Base-by-base conservation (phyloP, 2,888 invertebrate genomes). In the Euphydryas editha region DNA sequence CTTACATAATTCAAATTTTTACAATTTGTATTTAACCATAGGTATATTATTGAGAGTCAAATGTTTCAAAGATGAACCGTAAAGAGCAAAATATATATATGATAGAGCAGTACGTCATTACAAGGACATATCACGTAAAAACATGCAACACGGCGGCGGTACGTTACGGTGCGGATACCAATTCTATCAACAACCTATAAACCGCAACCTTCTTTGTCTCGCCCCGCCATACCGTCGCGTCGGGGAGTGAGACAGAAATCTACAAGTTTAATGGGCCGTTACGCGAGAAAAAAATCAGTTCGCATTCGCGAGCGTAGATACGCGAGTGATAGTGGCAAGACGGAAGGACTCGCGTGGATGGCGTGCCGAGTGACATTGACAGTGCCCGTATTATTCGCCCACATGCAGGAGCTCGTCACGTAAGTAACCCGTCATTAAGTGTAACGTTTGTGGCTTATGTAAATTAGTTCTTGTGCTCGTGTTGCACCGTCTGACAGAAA, bases 151-250 rank as follows among this genome's bases (percentile, higher is more conserved):
- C 90, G 84, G 83, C 87, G 83, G 81, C 87, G 86, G 85, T 86
- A 89, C 89, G 90, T 86, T 89, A 87, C 92, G 81, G 84, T 91
- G 87, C 92, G 90, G 92, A 92, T 92, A 90, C 91, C 90, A 88
- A 92, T 92, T 93, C 93, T 92, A 93, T 92, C 92, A 93, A 93
- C 93, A 91, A 90, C 92, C 91, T 85, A 92, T 93, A 93, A 93
- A 92, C 92, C 90, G 83, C 92, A 92, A 87, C 90, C 91, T 92
- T 93, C 93, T 91, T 92, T 93, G 92, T 93, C 93, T 92, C 87
- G 83, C 93, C 81, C 87, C 86, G 87, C 85, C 83, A 82, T 84
- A 81, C 78, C 82, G 83, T 82, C 85, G 84, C 78, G 79, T 78
- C 76, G 76, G 77, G 82, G 92, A 93, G 91, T 80, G 93, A 92